Conservation (phyloP, 2,113 vertebrate genomes). For the Lipophrys pholis region DNA sequence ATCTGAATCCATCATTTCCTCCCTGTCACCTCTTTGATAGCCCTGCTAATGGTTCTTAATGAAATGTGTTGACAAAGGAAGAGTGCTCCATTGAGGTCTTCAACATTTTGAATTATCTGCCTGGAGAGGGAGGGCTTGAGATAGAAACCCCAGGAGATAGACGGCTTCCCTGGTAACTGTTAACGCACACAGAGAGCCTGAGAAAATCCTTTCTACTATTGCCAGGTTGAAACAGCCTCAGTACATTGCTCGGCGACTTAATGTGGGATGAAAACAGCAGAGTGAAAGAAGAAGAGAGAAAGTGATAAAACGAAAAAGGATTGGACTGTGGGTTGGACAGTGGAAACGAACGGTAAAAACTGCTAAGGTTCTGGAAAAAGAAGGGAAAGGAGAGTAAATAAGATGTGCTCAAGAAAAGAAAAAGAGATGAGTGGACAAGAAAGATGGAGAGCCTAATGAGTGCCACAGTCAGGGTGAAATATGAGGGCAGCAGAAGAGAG, state of each 20-base stretch:
- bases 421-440: conserved; percentile 37
- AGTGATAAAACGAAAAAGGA: conserved; percentile 5
- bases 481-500: conserved; percentile 34
- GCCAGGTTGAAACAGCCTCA: conserved; percentile 47
- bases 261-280: conserved; percentile 61
- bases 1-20: conserved; percentile 74
- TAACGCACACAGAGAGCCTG: conserved; percentile 44
- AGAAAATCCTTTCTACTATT: conserved; percentile 8
- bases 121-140: conserved; percentile 27
- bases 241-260: conserved; percentile 58
- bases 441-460: conserved; percentile 57
- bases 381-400: background rate
- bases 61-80: conserved; percentile 76
- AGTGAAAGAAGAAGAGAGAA: conserved; percentile 16
- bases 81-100: conserved; percentile 43
- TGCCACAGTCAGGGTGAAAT: conserved; percentile 55
- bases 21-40: conserved; percentile 69
- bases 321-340: conserved; percentile 20
- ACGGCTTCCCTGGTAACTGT: conserved; percentile 51
- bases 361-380: background rate
- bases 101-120: conserved; percentile 70
- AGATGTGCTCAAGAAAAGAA: conserved; percentile 13
- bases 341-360: conserved; percentile 33
- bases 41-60: conserved; percentile 72
- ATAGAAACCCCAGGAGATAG: conserved; percentile 53